Evolutionary conservation across 1,140 invertebrate genomes (phyloP).

Genomic region (Drusus annulatus): DNA sequence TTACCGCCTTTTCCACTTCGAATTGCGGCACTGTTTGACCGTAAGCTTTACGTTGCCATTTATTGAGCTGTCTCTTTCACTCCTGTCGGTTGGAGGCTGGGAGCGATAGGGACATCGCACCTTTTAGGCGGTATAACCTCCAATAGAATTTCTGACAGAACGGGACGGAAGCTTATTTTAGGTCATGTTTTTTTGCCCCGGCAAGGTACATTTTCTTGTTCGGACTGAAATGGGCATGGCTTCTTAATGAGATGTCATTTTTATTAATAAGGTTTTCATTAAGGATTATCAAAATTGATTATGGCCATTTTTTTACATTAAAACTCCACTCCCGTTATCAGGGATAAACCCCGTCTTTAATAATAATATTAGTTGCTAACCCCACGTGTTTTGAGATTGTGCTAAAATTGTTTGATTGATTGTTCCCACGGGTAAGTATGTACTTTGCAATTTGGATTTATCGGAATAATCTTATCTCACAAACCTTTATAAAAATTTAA

Average conservation of each 20-base stretch:
- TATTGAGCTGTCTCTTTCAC: conserved; percentile 17
- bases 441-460: too few relatives aligned
- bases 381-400: conserved; percentile 19
- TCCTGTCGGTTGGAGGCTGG: neutral
- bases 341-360: neutral
- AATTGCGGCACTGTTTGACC: conserved; percentile 31
- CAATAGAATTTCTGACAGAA: conserved; percentile 27
- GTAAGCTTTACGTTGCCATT: conserved; percentile 23
- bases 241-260: conserved; percentile 37
- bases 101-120: neutral
- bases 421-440: too few relatives aligned
- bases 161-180: conserved; percentile 42
- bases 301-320: neutral
- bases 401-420: too few relatives aligned
- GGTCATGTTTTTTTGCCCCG: conserved; percentile 43
- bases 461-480: too few relatives aligned
- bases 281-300: conserved; percentile 18
- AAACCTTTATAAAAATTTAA: too few relatives aligned
- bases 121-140: conserved; percentile 29
- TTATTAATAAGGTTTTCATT: conserved; percentile 25
- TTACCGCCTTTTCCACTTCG: conserved; percentile 44
- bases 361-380: conserved; percentile 7
- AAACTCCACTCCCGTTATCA: neutral
- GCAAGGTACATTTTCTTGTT: conserved; percentile 28
- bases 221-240: conserved; percentile 29